phyloP scores from a whole-genome alignment of 2,888 invertebrate species.

The Smittia aterrima region DNA sequence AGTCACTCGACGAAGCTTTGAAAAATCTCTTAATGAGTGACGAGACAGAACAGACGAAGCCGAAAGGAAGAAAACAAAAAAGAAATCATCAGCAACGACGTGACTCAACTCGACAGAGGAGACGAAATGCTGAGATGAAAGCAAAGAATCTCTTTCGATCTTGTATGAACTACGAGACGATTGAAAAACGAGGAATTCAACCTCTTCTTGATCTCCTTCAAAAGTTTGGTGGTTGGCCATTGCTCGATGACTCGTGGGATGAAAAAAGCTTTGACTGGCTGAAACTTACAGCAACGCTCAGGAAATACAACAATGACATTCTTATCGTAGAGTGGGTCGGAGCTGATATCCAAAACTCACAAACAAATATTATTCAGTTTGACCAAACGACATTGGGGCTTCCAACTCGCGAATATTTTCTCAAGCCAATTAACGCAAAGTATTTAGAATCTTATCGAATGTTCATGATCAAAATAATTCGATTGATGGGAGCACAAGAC shows the following conservation, averaged over 20 bases:
- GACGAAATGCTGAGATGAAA: constrained; percentile 67
- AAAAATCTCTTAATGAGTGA: constrained; percentile 63
- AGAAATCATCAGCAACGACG: neutral
- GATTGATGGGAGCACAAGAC: constrained; percentile 69
- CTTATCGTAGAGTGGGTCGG: constrained; percentile 86
- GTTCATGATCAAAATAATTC: constrained; percentile 71
- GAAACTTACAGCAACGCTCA: constrained; percentile 68
- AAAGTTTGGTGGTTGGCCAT: constrained; percentile 87
- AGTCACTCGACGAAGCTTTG: constrained; percentile 71
- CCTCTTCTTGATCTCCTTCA: constrained; percentile 69
- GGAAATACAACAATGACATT: constrained; percentile 81
- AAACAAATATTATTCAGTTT: constrained; percentile 83
- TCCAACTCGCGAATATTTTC: constrained; percentile 75
- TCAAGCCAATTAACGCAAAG: constrained; percentile 63
- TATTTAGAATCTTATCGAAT: constrained; percentile 76
- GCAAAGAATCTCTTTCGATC: constrained; percentile 81
- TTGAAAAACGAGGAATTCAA: constrained; percentile 67
- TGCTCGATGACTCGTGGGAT: constrained; percentile 67
- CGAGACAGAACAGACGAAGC: constrained; percentile 28
- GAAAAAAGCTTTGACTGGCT: constrained; percentile 67
- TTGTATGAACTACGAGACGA: constrained; percentile 77
- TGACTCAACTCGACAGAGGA: neutral
- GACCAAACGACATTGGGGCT: constrained; percentile 83
- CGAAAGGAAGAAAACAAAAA: neutral
- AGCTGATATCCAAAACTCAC: constrained; percentile 90